Evolutionary conservation across 2,888 invertebrate species (phyloP).

Genomic region (Onthophagus sagittarius): DNA sequence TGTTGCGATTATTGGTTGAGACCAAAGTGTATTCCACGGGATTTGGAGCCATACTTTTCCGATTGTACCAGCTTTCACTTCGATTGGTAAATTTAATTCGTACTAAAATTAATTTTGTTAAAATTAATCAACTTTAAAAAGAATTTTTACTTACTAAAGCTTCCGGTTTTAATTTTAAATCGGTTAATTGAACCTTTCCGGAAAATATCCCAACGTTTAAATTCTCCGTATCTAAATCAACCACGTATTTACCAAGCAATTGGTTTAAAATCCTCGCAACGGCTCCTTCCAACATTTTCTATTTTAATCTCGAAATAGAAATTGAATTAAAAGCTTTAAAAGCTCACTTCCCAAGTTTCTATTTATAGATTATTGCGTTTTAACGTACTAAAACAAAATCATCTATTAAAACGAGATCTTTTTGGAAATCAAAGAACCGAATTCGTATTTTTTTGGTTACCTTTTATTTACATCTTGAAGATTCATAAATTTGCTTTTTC

Average conservation of each 20-base stretch:
- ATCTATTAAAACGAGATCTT: no score
- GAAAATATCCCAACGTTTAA: constrained; percentile 80
- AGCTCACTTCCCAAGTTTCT: no score
- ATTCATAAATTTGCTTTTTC: no score
- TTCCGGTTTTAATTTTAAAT: constrained; percentile 74
- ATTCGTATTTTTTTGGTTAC: no score
- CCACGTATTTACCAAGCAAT: constrained; percentile 75
- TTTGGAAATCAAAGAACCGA: no score
- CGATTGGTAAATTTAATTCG: constrained; percentile 74
- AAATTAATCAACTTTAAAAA: neutral
- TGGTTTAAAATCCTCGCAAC: constrained; percentile 77
- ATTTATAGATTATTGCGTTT: no score
- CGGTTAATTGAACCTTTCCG: constrained; percentile 73
- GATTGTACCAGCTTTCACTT: constrained; percentile 76
- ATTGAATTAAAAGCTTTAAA: no score
- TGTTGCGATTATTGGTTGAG: constrained; percentile 66
- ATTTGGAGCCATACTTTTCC: constrained; percentile 72
- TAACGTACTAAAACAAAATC: no score
- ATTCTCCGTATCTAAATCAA: constrained; percentile 78
- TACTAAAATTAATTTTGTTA: constrained; percentile 56
- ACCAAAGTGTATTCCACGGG: constrained; percentile 75
- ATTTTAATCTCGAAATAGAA: no score
- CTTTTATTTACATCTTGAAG: no score
- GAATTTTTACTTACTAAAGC: constrained; percentile 63
- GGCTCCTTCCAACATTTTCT: constrained; percentile 70